Percentiles rank a stretch among this genome's conserved stretches.
These are phyloP conservation scores for Rhamphomyia laevipes DNA, from an alignment of 2,888 invertebrate species.

Conservation along the genomic window DNA sequence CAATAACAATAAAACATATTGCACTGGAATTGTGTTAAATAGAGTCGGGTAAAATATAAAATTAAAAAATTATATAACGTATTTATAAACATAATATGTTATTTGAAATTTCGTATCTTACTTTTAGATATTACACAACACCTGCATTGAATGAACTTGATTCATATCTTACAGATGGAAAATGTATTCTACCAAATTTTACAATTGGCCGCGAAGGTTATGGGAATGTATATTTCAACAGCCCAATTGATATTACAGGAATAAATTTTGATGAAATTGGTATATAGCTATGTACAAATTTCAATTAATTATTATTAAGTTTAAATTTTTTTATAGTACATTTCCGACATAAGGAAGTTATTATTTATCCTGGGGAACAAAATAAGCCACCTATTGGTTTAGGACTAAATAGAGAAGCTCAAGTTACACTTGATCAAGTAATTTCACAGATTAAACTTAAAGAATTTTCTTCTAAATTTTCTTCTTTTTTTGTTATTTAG, in stretches of 20 bases:
- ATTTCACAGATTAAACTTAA: too few relatives aligned
- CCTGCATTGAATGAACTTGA: constrained; percentile 73
- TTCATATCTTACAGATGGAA: constrained; percentile 55
- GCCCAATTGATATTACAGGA: constrained; percentile 71
- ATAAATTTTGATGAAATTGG: constrained; percentile 78
- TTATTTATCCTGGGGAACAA: constrained; percentile 83
- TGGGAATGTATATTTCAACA: constrained; percentile 80
- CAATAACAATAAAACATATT: constrained; percentile 18
- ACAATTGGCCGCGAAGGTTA: constrained; percentile 82
- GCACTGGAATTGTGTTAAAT: constrained; percentile 58
- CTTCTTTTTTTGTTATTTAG: constrained; percentile 2
- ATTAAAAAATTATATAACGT: too few relatives aligned
- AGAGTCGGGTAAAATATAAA: constrained; percentile 46
- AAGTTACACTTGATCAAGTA: constrained; percentile 84
- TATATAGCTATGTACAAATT: constrained; percentile 27
- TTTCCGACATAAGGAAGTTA: constrained; percentile 88
- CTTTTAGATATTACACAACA: constrained; percentile 65
- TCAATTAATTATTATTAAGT: not conserved
- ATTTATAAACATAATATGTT: too few relatives aligned
- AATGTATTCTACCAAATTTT: constrained; percentile 73
- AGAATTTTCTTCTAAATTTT: too few relatives aligned
- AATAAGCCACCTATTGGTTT: constrained; percentile 79
- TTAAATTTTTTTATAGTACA: constrained; percentile 48
- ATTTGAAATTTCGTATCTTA: too few relatives aligned
- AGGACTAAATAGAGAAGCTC: constrained; percentile 81